These are phyloP conservation scores for Tinea semifulvella DNA, from an alignment of 2,888 invertebrate species.

Conservation along the genomic window DNA sequence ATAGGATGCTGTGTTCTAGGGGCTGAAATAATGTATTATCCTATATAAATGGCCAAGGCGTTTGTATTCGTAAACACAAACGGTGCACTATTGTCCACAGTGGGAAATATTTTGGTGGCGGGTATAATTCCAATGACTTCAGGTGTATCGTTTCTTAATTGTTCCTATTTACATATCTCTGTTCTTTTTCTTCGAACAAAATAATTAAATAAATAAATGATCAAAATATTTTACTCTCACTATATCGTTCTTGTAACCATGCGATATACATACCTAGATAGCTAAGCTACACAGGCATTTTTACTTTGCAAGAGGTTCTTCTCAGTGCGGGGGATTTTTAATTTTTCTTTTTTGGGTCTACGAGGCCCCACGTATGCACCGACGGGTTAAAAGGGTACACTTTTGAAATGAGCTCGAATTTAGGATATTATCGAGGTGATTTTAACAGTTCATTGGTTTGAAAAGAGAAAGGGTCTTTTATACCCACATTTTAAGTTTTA, in stretches of 20 bases:
- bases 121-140: too few species aligned
- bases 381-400: constrained; percentile 2
- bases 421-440: not conserved
- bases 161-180: too few species aligned
- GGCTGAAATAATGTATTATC: too few species aligned
- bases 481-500: too few species aligned
- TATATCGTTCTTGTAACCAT: not conserved
- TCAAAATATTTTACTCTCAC: not conserved
- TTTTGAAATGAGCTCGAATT: not conserved
- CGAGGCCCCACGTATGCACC: constrained; percentile 2
- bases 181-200: too few species aligned
- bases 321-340: constrained; percentile 8
- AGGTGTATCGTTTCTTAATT: too few species aligned
- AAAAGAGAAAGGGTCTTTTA: too few species aligned
- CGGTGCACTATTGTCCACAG: too few species aligned
- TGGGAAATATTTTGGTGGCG: too few species aligned
- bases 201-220: not conserved
- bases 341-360: constrained; percentile 13
- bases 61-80: too few species aligned
- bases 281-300: not conserved
- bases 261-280: not conserved
- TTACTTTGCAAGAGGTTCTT: constrained; percentile 5
- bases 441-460: constrained; percentile 12
- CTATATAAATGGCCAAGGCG: too few species aligned
- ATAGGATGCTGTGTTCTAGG: too few species aligned